Evolutionary conservation across 2,797 vertebrate genomes (phyloP), one percentile per base, ranked within the genome.

Genomic region (Gadopsis marmoratus): DNA sequence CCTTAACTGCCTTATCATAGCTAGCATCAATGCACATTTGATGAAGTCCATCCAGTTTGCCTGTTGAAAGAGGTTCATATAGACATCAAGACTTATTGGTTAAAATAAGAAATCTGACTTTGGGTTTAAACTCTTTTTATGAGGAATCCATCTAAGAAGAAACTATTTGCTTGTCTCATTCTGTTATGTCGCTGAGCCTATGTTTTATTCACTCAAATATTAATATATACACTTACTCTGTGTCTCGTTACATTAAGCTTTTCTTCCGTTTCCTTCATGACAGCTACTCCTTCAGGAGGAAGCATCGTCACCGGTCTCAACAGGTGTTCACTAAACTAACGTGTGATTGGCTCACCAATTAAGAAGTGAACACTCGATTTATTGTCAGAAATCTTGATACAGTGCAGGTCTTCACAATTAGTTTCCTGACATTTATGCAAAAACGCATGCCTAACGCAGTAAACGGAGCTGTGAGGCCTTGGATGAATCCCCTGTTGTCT

Each of bases 261-360:
- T 26, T 65, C 39, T 45, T 33, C 37, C 6, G 19, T 37, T 35
- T 35, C 21, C 13, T 16, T 35, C 19, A 45, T 9, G n/a, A 7
- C 59, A 26, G 2, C 58, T 14, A 4, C n/a, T 9, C 3, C 9
- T 31, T 45, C 21, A 23, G 10, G 41, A 45, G 21, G 21, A 8
- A 8, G 21, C 37, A 2, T 35, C 13, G 33, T 13, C 33, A 55
- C 23, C 29, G 5, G 43, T 26, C 41, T 43, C 13, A 35, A 14
- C 82, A 87, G 78, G 68, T 85, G 74, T 1, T 11, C 13, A 4
- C 41, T 71, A 39, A 61, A 48, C 21, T 67, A 17, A 35, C 4
- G 4, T 13, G 43, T 69, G 62, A 83, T 71, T 83, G 72, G 76
- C 26, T 69, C 29, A 70, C 59, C 62, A 78, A 78, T 74, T 76